Evolutionary conservation across 2,113 vertebrate species (phyloP).

Genomic region (Indicator maculatus): DNA sequence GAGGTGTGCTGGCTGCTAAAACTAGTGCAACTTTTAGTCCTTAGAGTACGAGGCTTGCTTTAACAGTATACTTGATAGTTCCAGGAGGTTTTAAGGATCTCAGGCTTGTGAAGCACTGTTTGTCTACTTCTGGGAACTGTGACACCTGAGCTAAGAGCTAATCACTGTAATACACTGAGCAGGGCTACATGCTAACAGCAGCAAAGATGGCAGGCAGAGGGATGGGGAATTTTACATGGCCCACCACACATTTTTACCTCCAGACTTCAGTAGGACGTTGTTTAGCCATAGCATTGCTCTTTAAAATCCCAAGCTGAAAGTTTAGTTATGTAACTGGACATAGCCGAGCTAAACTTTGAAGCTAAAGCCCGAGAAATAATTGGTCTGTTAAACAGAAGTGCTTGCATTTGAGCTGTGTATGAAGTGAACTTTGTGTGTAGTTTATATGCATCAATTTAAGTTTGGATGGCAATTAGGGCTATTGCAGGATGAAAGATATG

Average conservation of each 20-base stretch:
- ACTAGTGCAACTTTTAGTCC: not conserved
- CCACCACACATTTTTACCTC: not conserved
- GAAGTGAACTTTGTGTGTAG: slow-evolving; percentile 56
- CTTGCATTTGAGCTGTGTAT: slow-evolving; percentile 38
- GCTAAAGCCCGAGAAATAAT: not conserved
- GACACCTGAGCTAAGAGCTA: not conserved
- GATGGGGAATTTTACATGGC: not conserved
- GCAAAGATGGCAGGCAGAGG: not conserved
- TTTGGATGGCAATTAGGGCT: slow-evolving; percentile 45
- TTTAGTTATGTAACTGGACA: not conserved
- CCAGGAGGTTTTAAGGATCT: not conserved
- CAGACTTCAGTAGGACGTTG: not conserved
- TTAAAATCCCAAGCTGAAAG: not conserved
- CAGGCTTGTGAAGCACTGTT: not conserved
- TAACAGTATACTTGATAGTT: not conserved
- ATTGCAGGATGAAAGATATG: slow-evolving; percentile 54
- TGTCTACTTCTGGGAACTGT: not conserved
- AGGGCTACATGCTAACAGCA: accelerated
- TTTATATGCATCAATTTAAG: slow-evolving; percentile 8
- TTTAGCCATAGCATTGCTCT: not conserved
- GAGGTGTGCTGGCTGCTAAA: not conserved
- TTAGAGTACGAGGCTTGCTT: not conserved
- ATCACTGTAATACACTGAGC: not conserved
- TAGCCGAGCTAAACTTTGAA: not conserved
- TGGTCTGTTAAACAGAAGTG: slow-evolving; percentile 20